Percentiles rank a stretch among this genome's conserved stretches.
Evolutionary conservation across 2,797 vertebrate species (phyloP).

Genomic region (Mormyrus proboscirostris): DNA sequence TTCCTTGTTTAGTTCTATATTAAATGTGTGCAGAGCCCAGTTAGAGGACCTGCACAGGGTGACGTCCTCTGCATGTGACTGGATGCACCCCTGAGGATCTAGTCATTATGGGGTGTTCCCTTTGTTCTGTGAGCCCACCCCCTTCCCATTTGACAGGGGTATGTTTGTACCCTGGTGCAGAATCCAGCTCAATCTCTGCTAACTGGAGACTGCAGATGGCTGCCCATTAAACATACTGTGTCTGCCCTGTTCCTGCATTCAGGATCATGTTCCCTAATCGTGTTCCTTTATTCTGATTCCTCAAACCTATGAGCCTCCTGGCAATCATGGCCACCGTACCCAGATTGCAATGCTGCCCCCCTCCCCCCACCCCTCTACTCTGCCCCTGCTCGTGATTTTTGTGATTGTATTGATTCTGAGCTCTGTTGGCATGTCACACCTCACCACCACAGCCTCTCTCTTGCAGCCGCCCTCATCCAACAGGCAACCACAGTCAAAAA

Average conservation of each 20-base stretch:
- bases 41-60: not conserved
- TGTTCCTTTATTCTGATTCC: not conserved
- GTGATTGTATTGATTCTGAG: conserved; percentile 14
- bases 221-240: not conserved
- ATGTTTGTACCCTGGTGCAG: not conserved
- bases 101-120: not conserved
- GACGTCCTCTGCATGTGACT: not conserved
- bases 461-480: conserved; percentile 94
- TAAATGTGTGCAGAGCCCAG: not conserved
- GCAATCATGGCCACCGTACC: not conserved
- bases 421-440: conserved; percentile 22
- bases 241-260: not conserved
- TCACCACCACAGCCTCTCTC: conserved; percentile 41
- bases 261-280: not conserved
- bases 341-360: not conserved
- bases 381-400: conserved; percentile 21
- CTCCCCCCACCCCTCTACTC: not conserved
- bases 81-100: not conserved
- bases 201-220: not conserved
- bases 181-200: not conserved
- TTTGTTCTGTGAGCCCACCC: not conserved
- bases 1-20: not conserved
- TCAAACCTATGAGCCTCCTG: not conserved
- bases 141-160: not conserved
- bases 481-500: conserved; percentile 99